Evolutionary conservation across 2,113 vertebrate genomes (phyloP).

Genomic region (Hypomesus transpacificus): DNA sequence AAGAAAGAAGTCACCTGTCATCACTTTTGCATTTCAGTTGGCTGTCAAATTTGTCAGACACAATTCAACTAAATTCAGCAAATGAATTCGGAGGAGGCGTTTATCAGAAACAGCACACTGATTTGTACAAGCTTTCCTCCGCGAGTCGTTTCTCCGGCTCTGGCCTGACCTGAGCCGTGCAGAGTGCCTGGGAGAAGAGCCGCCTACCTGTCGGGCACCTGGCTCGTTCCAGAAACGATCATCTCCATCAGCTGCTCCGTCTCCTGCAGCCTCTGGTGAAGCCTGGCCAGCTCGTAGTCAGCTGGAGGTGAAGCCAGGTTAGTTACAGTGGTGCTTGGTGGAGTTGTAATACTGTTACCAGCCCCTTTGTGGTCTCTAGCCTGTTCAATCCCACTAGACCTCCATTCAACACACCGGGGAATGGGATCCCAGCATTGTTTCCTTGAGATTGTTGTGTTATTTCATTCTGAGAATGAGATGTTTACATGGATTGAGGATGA

Average conservation of each 20-base stretch:
- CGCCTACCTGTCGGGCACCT: constrained; percentile 74
- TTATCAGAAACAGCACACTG: not conserved
- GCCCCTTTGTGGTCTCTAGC: not conserved
- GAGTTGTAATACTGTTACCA: not conserved
- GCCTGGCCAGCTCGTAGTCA: constrained; percentile 80
- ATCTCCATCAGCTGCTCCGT: constrained; percentile 86
- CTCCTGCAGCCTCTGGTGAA: constrained; percentile 83
- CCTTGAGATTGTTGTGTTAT: too few relatives aligned
- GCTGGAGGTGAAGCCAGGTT: constrained; percentile 66
- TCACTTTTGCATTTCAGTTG: too few relatives aligned
- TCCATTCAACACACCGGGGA: too few relatives aligned
- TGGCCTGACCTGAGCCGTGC: constrained; percentile 3
- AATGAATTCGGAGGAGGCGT: not conserved
- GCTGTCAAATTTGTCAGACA: too few relatives aligned
- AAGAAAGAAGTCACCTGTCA: too few relatives aligned
- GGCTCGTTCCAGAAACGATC: constrained; percentile 76
- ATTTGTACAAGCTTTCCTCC: constrained; percentile 5
- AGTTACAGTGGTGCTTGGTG: too few relatives aligned
- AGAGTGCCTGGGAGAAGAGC: not conserved
- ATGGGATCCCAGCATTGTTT: too few relatives aligned
- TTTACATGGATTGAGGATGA: too few relatives aligned
- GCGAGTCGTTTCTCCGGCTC: constrained; percentile 4
- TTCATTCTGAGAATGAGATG: too few relatives aligned
- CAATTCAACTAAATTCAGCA: not conserved
- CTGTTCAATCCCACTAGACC: not conserved